These are phyloP conservation scores for Brachynemurus nebulosus DNA, from an alignment of 2,888 invertebrate genomes.

Conservation along the genomic window DNA sequence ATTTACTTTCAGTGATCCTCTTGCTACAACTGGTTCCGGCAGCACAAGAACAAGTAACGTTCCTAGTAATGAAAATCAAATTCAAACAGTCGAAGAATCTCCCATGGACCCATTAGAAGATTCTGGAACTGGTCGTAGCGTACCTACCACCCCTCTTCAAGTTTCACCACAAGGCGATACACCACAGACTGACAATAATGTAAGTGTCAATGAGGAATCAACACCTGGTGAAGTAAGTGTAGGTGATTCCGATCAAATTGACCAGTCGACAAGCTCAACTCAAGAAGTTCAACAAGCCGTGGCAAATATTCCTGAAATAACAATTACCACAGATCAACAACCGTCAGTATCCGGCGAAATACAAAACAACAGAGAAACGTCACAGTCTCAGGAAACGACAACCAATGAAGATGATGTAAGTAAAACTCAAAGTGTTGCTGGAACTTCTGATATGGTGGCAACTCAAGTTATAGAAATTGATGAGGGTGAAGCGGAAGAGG, in stretches of 20 bases:
- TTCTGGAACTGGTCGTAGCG: conserved; percentile 45
- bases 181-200: conserved; percentile 8
- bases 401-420: neutral
- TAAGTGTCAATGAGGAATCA: conserved; percentile 6
- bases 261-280: conserved; percentile 12
- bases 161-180: conserved; percentile 40
- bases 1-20: conserved; percentile 44
- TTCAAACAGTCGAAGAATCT: conserved; percentile 1
- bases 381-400: neutral
- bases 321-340: conserved; percentile 12
- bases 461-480: conserved; percentile 19
- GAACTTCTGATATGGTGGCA: conserved; percentile 16
- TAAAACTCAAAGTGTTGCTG: neutral
- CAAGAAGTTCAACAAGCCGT: neutral
- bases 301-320: conserved; percentile 15
- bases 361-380: neutral
- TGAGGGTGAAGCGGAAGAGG: conserved; percentile 30
- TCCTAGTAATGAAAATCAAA: neutral
- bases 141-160: conserved; percentile 51
- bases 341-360: neutral
- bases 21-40: conserved; percentile 1
- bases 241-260: neutral
- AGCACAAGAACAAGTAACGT: neutral
- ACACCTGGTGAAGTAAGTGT: neutral
- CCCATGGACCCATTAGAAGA: conserved; percentile 5